Conservation (phyloP, 1,140 invertebrate genomes). For the Brachionus plicatilis region DNA sequence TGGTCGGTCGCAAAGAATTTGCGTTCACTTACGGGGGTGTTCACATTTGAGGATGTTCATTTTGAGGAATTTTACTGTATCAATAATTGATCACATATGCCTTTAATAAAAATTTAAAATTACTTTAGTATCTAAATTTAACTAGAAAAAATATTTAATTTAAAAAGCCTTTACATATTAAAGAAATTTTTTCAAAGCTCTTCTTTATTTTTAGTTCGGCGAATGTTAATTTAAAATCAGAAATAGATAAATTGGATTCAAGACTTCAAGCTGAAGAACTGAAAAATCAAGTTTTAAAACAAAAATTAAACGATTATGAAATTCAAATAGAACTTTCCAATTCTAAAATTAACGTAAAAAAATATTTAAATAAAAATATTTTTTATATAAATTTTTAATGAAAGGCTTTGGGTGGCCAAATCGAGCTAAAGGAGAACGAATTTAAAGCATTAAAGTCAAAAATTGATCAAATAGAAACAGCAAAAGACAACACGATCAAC, state of each 20-base stretch:
- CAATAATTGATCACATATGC: too few species aligned
- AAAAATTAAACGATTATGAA: not conserved
- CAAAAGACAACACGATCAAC: not conserved
- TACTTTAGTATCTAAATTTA: too few species aligned
- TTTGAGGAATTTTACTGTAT: too few species aligned
- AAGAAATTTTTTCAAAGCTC: not conserved
- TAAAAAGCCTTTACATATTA: too few species aligned
- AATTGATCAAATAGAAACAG: conserved; percentile 8
- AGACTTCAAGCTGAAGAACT: conserved; percentile 28
- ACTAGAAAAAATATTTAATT: too few species aligned
- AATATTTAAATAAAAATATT: not conserved
- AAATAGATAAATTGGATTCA: conserved; percentile 10
- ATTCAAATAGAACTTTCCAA: conserved; percentile 2
- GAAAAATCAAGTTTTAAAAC: conserved; percentile 7
- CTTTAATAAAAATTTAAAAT: too few species aligned
- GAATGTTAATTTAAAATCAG: not conserved
- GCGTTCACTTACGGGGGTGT: too few species aligned
- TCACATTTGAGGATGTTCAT: too few species aligned
- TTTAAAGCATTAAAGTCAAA: not conserved
- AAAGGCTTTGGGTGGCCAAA: not conserved
- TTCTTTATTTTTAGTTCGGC: not conserved
- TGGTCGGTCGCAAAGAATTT: too few species aligned
- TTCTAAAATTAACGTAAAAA: conserved; percentile 21
- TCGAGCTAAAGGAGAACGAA: not conserved
- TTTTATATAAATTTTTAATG: not conserved